A percentile compares a stretch with the other conserved stretches of the same genome.
Evolutionary conservation across 2,797 vertebrate species (phyloP).

Genomic region (Eulemur mongoz): DNA sequence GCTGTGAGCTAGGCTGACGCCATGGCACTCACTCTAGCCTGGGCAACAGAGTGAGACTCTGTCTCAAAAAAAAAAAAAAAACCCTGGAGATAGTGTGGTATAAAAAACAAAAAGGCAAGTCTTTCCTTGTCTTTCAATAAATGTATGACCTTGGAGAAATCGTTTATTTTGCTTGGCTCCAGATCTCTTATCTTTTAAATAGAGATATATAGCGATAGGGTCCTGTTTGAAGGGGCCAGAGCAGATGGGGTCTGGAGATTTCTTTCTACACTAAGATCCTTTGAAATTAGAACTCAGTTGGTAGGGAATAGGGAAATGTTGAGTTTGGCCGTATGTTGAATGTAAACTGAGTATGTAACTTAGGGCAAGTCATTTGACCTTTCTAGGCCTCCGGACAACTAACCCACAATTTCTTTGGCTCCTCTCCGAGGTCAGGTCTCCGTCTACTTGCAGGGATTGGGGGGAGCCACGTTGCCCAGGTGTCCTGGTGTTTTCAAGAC

Average conservation of each 20-base stretch:
- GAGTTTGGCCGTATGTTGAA: slow-evolving; percentile 17
- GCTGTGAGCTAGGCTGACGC: too few relatives aligned
- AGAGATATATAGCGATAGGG: too few relatives aligned
- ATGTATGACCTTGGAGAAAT: not conserved
- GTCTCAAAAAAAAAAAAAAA: too few relatives aligned
- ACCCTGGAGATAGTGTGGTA: not conserved
- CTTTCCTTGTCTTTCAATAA: not conserved
- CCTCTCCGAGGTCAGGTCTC: not conserved
- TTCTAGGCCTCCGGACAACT: slow-evolving; percentile 21
- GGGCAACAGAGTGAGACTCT: too few relatives aligned
- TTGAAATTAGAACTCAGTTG: slow-evolving; percentile 12
- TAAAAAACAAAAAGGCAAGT: not conserved
- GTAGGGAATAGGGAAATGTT: slow-evolving; percentile 15
- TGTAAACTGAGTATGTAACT: not conserved
- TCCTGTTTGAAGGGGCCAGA: not conserved
- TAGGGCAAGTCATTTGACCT: not conserved
- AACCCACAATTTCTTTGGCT: slow-evolving; percentile 17
- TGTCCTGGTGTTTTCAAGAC: not conserved
- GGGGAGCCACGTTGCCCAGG: not conserved
- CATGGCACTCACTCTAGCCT: too few relatives aligned
- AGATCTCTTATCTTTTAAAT: not conserved
- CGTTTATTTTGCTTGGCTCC: not conserved
- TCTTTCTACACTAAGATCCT: not conserved
- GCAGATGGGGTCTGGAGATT: not conserved
- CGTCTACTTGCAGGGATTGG: not conserved